Conservation (phyloP, 1,140 invertebrate species). For the Listronotus oregonensis region DNA sequence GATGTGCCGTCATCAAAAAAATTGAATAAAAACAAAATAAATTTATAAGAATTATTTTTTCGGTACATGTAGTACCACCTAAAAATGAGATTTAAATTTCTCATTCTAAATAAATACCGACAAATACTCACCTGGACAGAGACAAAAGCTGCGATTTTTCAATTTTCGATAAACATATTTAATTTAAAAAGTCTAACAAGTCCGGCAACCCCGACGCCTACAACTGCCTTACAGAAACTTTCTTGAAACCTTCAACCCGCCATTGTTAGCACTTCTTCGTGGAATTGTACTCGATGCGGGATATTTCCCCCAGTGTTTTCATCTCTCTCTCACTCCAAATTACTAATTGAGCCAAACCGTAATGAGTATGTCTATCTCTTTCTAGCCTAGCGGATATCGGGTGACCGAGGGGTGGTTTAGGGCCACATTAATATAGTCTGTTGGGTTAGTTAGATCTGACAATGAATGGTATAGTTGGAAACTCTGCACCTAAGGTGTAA, state of each 20-base stretch:
- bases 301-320: conserved; percentile 16
- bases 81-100: too few relatives aligned
- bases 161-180: too few relatives aligned
- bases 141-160: too few relatives aligned
- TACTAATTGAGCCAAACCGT: neutral
- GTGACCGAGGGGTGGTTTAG: conserved; percentile 33
- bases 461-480: conserved; percentile 29
- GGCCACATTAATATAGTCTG: conserved; percentile 36
- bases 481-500: too few relatives aligned
- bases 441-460: conserved; percentile 18
- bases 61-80: too few relatives aligned
- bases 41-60: too few relatives aligned
- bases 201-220: conserved; percentile 12
- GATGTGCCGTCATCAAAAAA: too few relatives aligned
- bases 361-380: conserved; percentile 14
- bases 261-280: conserved; percentile 35
- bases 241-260: conserved; percentile 32
- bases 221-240: conserved; percentile 3
- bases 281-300: conserved; percentile 30
- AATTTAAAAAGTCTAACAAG: conserved; percentile 11
- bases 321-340: conserved; percentile 16
- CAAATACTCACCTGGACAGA: too few relatives aligned
- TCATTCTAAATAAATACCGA: too few relatives aligned
- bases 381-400: conserved; percentile 33
- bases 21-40: too few relatives aligned